These are phyloP conservation scores for Dendrolimus houi DNA, from an alignment of 2,888 invertebrate genomes.

Conservation along the genomic window DNA sequence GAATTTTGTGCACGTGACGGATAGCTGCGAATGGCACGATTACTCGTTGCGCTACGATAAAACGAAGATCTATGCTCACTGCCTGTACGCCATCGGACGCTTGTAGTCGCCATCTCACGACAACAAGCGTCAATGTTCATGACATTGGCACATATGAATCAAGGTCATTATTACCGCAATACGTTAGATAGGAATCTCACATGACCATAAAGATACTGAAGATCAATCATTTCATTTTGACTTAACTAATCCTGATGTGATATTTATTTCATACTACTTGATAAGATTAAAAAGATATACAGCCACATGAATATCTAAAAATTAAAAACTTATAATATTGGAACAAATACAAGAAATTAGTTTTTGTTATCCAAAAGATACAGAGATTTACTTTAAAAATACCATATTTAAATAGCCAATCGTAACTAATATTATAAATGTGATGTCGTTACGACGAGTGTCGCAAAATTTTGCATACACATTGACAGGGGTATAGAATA, in stretches of 20 bases:
- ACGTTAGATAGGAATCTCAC: constrained; percentile 22
- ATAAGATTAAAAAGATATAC: constrained; percentile 4
- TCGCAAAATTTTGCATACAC: no score
- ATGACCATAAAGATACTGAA: constrained; percentile 13
- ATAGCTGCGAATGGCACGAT: not conserved
- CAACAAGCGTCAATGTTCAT: constrained; percentile 23
- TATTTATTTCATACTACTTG: not conserved
- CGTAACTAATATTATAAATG: no score
- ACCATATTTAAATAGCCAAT: no score
- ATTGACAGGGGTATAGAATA: no score
- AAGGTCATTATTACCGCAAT: constrained; percentile 27
- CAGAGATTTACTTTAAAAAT: no score
- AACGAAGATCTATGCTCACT: not conserved
- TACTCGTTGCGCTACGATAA: no score
- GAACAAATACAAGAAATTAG: no score
- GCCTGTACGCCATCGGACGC: constrained; percentile 9
- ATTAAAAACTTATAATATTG: no score
- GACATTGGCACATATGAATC: constrained; percentile 34
- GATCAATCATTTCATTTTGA: constrained; percentile 16
- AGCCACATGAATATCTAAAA: no score
- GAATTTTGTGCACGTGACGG: constrained; percentile 12
- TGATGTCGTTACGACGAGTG: no score
- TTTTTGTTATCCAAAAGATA: no score
- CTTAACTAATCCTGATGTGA: constrained; percentile 5
- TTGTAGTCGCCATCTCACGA: no score